phyloP scores from a whole-genome alignment of 2,113 vertebrate species.

The Caranx melampygus region DNA sequence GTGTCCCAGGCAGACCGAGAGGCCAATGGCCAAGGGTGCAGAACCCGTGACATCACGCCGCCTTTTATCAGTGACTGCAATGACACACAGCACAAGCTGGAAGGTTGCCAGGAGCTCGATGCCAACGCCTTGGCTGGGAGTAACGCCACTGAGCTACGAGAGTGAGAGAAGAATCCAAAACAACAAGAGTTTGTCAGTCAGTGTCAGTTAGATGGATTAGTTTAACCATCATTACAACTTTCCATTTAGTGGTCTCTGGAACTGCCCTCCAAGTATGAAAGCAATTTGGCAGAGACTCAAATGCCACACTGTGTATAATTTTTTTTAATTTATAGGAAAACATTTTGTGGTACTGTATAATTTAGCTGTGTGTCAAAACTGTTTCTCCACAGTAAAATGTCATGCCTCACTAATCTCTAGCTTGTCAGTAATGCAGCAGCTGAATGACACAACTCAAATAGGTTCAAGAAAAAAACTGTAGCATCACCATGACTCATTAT shows the following conservation, averaged over 20 bases:
- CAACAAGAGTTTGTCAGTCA: constrained; percentile 57
- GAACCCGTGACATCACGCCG: constrained; percentile 92
- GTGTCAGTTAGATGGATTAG: constrained; percentile 32
- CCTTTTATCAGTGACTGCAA: constrained; percentile 94
- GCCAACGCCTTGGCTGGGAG: constrained; percentile 90
- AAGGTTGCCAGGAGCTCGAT: constrained; percentile 95
- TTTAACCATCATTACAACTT: constrained; percentile 47
- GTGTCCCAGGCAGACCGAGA: constrained; percentile 94
- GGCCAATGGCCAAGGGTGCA: constrained; percentile 92
- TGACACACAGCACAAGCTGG: constrained; percentile 96
- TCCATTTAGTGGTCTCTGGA: constrained; percentile 33
- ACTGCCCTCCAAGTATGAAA: constrained; percentile 21
- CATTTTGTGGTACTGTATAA: neutral
- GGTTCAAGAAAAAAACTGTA: constrained; percentile 4
- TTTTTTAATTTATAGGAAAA: constrained; percentile 26
- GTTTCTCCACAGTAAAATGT: constrained; percentile 12
- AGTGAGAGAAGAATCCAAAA: constrained; percentile 35
- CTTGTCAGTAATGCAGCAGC: neutral
- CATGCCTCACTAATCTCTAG: neutral
- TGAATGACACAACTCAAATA: constrained; percentile 11
- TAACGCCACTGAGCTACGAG: constrained; percentile 81
- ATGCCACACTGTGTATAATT: constrained; percentile 5
- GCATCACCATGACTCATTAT: neutral
- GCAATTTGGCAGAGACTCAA: constrained; percentile 31
- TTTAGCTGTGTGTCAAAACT: neutral